Conservation (phyloP, 2,888 invertebrate genomes). For the Eristalis arbustorum region DNA sequence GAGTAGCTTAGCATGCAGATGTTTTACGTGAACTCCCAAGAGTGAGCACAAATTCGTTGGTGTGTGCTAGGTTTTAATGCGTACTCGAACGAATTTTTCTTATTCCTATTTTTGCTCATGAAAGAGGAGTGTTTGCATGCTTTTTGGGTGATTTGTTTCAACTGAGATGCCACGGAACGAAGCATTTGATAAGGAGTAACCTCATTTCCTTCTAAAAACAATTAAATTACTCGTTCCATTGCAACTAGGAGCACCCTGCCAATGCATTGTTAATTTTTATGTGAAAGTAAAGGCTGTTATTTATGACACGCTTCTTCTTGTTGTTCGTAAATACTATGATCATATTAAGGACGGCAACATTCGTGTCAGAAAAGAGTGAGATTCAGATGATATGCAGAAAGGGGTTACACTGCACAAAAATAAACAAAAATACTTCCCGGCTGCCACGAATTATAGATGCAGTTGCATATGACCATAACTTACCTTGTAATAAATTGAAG, state of each 20-base stretch:
- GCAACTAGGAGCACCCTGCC: neutral
- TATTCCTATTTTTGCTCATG: neutral
- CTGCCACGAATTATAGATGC: neutral
- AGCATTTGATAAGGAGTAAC: no score
- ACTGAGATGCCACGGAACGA: no score
- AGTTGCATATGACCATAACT: neutral
- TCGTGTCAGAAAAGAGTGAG: constrained; percentile 54
- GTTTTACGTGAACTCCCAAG: neutral
- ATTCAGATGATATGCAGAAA: neutral
- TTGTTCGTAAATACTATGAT: constrained; percentile 41
- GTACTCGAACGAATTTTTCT: neutral
- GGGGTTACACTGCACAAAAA: neutral
- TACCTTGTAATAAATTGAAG: neutral
- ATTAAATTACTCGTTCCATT: neutral
- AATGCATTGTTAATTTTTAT: constrained; percentile 35
- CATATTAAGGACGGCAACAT: constrained; percentile 49
- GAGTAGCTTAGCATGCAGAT: neutral
- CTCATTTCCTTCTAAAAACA: no score
- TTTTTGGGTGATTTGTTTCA: no score
- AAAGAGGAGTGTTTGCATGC: no score
- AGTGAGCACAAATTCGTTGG: neutral
- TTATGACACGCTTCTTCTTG: constrained; percentile 55
- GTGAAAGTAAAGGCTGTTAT: constrained; percentile 53
- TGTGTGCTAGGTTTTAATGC: no score
- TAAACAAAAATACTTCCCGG: neutral